phyloP scores from a whole-genome alignment of 2,888 invertebrate species.

The Eupithecia subfuscata region DNA sequence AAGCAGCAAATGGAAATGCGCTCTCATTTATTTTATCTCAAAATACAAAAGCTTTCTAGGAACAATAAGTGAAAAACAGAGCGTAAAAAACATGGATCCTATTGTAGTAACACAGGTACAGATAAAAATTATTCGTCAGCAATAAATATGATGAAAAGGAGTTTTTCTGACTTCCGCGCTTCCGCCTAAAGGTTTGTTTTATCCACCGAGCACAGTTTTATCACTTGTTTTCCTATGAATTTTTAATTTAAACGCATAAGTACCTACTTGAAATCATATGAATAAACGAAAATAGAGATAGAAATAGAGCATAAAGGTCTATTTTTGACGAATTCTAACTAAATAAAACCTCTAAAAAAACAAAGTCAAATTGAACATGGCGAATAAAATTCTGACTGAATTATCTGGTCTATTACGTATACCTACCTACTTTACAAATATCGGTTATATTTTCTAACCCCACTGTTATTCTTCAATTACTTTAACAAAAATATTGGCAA shows the following conservation, averaged over 20 bases:
- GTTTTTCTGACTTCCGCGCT: too few relatives aligned
- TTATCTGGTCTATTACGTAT: neutral
- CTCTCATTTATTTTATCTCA: conserved; percentile 30
- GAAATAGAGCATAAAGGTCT: too few relatives aligned
- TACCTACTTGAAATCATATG: too few relatives aligned
- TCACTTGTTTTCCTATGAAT: too few relatives aligned
- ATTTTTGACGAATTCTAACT: too few relatives aligned
- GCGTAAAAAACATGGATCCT: conserved; percentile 31
- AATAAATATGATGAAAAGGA: neutral
- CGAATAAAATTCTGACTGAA: neutral
- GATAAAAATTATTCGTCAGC: neutral
- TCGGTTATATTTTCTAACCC: neutral
- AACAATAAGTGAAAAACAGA: conserved; percentile 37
- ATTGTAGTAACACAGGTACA: conserved; percentile 15
- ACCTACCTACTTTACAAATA: neutral
- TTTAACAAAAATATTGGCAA: conserved; percentile 12
- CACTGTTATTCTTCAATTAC: conserved; percentile 7
- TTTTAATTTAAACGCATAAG: too few relatives aligned
- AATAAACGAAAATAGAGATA: too few relatives aligned
- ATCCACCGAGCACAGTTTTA: too few relatives aligned
- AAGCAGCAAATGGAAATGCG: conserved; percentile 23
- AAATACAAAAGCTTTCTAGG: conserved; percentile 28
- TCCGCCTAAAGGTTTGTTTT: too few relatives aligned
- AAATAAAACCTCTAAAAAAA: neutral
- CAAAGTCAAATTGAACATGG: neutral